Conservation (phyloP, 2,113 vertebrate genomes). For the Xiphophorus couchianus region DNA sequence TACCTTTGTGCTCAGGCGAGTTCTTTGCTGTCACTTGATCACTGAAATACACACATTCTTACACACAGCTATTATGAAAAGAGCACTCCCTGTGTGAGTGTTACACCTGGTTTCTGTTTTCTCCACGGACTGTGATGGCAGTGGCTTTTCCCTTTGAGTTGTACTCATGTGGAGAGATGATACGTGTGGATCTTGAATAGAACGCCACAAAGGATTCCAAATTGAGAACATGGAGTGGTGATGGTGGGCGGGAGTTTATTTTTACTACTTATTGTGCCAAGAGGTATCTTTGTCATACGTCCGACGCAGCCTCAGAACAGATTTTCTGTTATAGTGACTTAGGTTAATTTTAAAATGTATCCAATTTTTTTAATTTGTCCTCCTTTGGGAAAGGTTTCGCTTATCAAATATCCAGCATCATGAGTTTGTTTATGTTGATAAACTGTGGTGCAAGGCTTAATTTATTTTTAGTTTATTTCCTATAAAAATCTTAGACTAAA, state of each 20-base stretch:
- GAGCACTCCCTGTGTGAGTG: conserved; percentile 63
- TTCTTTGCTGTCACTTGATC: conserved; percentile 41
- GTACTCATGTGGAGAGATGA: conserved; percentile 75
- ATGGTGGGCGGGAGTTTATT: conserved; percentile 52
- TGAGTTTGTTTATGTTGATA: background rate
- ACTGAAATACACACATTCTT: conserved; percentile 11
- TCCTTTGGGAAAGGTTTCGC: background rate
- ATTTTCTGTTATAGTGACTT: background rate
- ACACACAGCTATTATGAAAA: conserved; percentile 47
- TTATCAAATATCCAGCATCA: background rate
- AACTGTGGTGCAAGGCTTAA: no score
- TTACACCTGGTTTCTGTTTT: conserved; percentile 78
- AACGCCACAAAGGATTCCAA: conserved; percentile 72
- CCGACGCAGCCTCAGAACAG: conserved; percentile 14
- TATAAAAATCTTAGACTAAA: no score
- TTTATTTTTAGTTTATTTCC: no score
- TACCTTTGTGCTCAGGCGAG: conserved; percentile 66
- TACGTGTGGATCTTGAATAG: conserved; percentile 79
- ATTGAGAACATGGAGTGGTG: conserved; percentile 43
- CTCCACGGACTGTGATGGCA: conserved; percentile 51
- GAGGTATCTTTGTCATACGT: conserved; percentile 50
- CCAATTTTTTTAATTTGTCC: no score
- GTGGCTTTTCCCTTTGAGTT: conserved; percentile 68
- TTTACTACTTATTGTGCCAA: conserved; percentile 46
- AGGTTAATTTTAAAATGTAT: background rate